Conservation (phyloP, 2,113 vertebrate species). For the Tragelaphus imberbis region DNA sequence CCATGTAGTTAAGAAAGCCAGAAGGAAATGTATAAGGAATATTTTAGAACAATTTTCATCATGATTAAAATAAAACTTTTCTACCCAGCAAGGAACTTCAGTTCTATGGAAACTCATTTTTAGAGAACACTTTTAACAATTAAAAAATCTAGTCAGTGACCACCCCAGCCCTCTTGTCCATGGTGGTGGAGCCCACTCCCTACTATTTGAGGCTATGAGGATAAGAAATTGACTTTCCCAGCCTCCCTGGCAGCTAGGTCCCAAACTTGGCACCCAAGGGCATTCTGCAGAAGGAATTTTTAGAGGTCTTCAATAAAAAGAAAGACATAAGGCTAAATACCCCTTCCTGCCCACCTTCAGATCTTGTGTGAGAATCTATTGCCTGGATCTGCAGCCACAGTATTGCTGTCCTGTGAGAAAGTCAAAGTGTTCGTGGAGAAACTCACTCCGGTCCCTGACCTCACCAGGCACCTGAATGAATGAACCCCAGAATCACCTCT, state of each 20-base stretch:
- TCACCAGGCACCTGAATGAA: background rate
- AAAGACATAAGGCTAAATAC: background rate
- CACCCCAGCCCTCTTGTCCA: background rate
- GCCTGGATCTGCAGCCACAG: background rate
- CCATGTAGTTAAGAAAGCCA: background rate
- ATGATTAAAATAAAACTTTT: background rate
- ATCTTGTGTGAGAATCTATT: background rate
- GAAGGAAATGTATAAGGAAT: background rate
- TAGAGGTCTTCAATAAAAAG: background rate
- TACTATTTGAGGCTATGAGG: background rate
- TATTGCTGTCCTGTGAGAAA: background rate
- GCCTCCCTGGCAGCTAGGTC: background rate
- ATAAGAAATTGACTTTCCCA: background rate
- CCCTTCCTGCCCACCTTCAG: background rate
- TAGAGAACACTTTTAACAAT: background rate
- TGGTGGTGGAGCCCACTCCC: background rate
- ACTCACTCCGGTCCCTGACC: background rate
- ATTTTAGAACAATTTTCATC: background rate
- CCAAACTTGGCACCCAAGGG: background rate
- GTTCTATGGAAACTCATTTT: background rate
- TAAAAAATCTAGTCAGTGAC: background rate
- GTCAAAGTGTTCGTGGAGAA: background rate
- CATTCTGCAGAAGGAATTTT: background rate
- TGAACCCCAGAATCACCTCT: background rate
- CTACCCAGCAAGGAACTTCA: background rate